These are phyloP conservation scores for Rutpela maculata DNA, from an alignment of 2,888 invertebrate genomes.

Conservation along the genomic window DNA sequence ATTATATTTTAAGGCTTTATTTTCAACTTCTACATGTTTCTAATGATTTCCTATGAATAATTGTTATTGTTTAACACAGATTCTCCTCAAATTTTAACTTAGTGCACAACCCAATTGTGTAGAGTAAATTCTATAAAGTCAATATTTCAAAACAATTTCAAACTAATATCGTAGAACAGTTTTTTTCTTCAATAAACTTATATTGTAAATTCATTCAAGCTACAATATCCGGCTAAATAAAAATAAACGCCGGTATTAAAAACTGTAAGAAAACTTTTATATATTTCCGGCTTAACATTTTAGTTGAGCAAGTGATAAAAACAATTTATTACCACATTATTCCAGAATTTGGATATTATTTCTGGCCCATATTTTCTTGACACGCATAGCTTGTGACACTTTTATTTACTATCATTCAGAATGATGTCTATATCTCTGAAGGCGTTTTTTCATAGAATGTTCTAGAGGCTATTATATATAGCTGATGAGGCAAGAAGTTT, in stretches of 20 bases:
- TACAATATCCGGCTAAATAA: background rate
- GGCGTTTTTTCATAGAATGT: constrained; percentile 1
- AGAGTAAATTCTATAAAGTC: too few species aligned
- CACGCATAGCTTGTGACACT: background rate
- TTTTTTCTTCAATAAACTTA: too few species aligned
- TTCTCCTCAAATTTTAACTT: too few species aligned
- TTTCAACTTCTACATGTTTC: too few species aligned
- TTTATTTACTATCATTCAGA: constrained; percentile 18
- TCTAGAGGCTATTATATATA: background rate
- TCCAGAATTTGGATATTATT: constrained; percentile 2
- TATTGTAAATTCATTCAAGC: too few species aligned
- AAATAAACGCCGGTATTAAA: background rate
- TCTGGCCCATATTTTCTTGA: constrained; percentile 4
- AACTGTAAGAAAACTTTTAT: background rate
- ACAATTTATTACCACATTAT: constrained; percentile 14
- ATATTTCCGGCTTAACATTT: background rate
- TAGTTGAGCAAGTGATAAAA: constrained; percentile 13
- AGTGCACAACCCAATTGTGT: too few species aligned
- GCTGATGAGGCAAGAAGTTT: background rate
- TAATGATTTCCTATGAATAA: too few species aligned
- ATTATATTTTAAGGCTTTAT: too few species aligned
- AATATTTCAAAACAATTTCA: too few species aligned
- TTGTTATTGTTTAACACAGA: too few species aligned
- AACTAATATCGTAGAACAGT: too few species aligned
- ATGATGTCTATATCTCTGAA: background rate